Conservation (phyloP, 2,113 vertebrate genomes). For the Cebidichthys violaceus region DNA sequence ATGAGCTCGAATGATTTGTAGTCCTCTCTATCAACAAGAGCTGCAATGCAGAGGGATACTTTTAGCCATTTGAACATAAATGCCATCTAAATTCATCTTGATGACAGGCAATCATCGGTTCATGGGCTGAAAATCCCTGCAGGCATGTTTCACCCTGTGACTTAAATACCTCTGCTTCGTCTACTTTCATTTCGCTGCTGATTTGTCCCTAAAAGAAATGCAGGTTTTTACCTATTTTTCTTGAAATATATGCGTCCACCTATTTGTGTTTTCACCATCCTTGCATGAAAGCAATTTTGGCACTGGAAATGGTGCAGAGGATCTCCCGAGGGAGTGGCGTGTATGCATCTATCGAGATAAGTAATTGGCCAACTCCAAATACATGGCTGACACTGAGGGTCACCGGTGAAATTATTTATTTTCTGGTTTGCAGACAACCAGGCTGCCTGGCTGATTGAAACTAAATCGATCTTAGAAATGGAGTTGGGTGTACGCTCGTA, state of each 20-base stretch:
- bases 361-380: background rate
- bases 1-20: slow-evolving; percentile 18
- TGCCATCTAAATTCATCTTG: slow-evolving; percentile 56
- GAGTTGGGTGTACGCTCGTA: background rate
- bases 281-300: slow-evolving; percentile 40
- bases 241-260: background rate
- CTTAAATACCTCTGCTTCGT: slow-evolving; percentile 11
- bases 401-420: slow-evolving; percentile 1
- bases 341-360: background rate
- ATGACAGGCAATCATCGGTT: slow-evolving; percentile 52
- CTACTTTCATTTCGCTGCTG: background rate
- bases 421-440: slow-evolving; percentile 10
- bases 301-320: background rate
- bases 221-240: background rate
- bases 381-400: background rate
- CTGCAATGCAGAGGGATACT: slow-evolving; percentile 18
- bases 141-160: background rate
- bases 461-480: background rate
- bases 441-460: background rate
- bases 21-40: background rate
- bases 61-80: slow-evolving; percentile 35
- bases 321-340: background rate
- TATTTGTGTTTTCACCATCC: background rate
- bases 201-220: background rate
- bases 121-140: slow-evolving; percentile 30